Conservation (phyloP, 2,888 invertebrate species). For the Mactromeris polynyma region DNA sequence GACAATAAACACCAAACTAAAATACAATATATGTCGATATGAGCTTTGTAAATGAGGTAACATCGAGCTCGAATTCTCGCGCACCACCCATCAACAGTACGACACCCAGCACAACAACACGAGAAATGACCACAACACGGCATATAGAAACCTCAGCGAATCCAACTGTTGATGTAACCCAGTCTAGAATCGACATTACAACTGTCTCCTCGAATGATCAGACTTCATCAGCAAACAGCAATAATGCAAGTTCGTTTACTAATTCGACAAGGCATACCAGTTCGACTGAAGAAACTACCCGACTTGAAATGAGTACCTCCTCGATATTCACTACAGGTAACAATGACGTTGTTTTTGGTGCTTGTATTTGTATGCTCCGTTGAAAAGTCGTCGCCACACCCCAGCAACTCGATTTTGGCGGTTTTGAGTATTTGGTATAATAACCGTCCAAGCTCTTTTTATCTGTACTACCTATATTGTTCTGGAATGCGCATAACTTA, state of each 20-base stretch:
- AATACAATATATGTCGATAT: not conserved
- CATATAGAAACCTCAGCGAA: not conserved
- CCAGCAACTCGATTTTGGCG: no score
- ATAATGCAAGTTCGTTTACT: not conserved
- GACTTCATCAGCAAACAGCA: not conserved
- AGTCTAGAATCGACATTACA: not conserved
- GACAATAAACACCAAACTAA: not conserved
- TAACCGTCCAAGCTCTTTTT: no score
- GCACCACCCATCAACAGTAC: not conserved
- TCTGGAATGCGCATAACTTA: no score
- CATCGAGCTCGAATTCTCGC: not conserved
- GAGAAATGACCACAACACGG: not conserved
- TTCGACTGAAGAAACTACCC: not conserved
- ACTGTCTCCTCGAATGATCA: not conserved
- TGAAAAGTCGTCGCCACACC: no score
- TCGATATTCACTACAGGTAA: constrained; percentile 1
- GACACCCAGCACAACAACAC: not conserved
- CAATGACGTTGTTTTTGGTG: no score
- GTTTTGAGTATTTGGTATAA: no score
- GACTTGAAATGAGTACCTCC: not conserved
- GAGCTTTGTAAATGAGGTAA: not conserved
- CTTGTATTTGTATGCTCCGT: not conserved
- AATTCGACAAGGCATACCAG: not conserved
- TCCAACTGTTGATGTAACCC: not conserved
- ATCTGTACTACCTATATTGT: no score